These are phyloP conservation scores for Limnephilus lunatus DNA, from an alignment of 2,888 invertebrate genomes.

Conservation along the genomic window DNA sequence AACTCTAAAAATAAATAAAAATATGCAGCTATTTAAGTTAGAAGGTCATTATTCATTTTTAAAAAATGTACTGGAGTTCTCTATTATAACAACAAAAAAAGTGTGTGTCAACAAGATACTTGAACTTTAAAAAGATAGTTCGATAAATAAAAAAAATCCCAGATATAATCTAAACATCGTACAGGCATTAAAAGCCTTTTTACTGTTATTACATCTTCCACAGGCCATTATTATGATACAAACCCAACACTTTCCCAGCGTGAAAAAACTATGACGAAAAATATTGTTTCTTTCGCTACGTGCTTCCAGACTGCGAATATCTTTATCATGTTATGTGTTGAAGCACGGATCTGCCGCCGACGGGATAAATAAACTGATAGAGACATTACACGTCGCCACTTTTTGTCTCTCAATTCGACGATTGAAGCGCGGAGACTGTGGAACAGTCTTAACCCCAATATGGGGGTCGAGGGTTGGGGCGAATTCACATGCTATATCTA, in stretches of 20 bases:
- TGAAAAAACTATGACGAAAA: slow-evolving; percentile 10
- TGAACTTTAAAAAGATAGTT: background rate
- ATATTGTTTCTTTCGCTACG: background rate
- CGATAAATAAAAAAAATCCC: background rate
- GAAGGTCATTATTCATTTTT: no score
- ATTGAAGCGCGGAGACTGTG: background rate
- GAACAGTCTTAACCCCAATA: background rate
- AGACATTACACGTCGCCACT: slow-evolving; percentile 22
- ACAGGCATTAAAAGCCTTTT: background rate
- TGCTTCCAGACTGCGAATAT: background rate
- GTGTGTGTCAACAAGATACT: no score
- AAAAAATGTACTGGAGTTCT: no score
- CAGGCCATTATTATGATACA: background rate
- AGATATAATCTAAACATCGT: background rate
- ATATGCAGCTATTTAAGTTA: no score
- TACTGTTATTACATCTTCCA: background rate
- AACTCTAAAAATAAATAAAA: no score
- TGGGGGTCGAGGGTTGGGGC: background rate
- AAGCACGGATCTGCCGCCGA: background rate
- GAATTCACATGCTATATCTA: background rate
- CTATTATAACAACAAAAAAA: no score
- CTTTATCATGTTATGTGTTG: slow-evolving; percentile 14
- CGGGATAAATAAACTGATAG: slow-evolving; percentile 19
- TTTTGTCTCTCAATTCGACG: slow-evolving; percentile 26
- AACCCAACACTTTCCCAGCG: background rate